Evolutionary conservation across 2,113 vertebrate species (phyloP), one percentile per base, ranked within the genome.

Genomic region (Phocoena phocoena): DNA sequence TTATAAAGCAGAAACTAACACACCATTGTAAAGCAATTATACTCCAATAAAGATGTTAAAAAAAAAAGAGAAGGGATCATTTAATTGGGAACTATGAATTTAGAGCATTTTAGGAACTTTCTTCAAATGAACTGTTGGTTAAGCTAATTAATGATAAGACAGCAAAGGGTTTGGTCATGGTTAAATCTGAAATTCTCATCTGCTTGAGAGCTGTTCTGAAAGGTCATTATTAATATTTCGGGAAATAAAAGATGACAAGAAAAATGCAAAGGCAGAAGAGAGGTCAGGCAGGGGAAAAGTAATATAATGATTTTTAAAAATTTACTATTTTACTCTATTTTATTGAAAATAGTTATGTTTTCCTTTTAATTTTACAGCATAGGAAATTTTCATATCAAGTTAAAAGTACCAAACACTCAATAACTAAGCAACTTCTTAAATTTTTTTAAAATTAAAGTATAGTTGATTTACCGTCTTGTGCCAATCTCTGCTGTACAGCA

Each of bases 171-270:
- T 92, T 73, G 88, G 4, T 81, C 63, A 77, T 74, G 73, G 55
- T 68, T 71, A 80, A 70, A 74, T 74, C 28, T 73, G 28, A 95
- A 91, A 83, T 82, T 38, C 73, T 53, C 47, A 76, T 88, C 79
- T 95, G 10, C 41, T 96, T 62, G 26, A 92, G 74, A 98, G 41
- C 47, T 79, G 8, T 84, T 58, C 73, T 55, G 14, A 79, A 94
- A 88, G 88, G 55, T 60, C 74, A 93, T 73, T 85, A 47, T 26
- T 87, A 74, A 65, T 65, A 91, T 44, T 76, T 50, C 53, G 38
- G n/a, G n/a, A 50, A 96, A 84, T 70, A 88, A 90, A 53, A 44
- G 18, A 50, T 53, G 60, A 47, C 60, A 31, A 65, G 20, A 47
- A 80, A 81, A 77, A 21, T 18, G 3, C 25, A 93, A 95, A 76